Evolutionary conservation across 1,140 invertebrate species (phyloP).

Genomic region (Eumeta japonica): DNA sequence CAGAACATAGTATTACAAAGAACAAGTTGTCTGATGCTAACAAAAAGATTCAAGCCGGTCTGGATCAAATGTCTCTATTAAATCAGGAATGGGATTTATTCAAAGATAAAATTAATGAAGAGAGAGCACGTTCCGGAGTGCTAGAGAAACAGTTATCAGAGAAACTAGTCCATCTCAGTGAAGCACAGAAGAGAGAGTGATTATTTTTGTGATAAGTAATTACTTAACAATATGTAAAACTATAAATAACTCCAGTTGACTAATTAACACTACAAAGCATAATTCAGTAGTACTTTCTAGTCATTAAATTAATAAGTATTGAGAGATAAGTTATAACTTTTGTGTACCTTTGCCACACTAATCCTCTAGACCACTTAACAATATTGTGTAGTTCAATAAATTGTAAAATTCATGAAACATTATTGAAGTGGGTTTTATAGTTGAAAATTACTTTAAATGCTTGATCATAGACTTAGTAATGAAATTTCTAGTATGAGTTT

Average conservation of each 20-base stretch:
- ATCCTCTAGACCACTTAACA: too few relatives aligned
- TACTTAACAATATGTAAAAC: slow-evolving; percentile 25
- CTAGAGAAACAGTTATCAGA: slow-evolving; percentile 35
- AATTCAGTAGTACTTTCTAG: too few relatives aligned
- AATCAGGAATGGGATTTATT: slow-evolving; percentile 39
- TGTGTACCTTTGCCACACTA: neutral
- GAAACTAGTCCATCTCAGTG: slow-evolving; percentile 27
- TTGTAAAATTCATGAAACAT: too few relatives aligned
- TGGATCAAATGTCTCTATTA: slow-evolving; percentile 19
- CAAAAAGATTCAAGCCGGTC: slow-evolving; percentile 17
- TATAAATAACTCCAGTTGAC: too few relatives aligned
- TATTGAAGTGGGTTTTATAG: too few relatives aligned
- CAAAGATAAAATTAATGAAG: slow-evolving; percentile 55
- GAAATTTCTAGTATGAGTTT: too few relatives aligned
- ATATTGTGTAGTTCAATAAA: too few relatives aligned
- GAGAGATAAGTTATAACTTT: too few relatives aligned
- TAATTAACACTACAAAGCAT: too few relatives aligned
- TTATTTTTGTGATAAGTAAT: slow-evolving; percentile 7
- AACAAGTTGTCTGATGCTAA: slow-evolving; percentile 20
- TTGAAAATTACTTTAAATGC: too few relatives aligned
- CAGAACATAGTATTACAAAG: slow-evolving; percentile 28
- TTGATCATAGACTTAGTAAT: too few relatives aligned
- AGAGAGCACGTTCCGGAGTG: slow-evolving; percentile 27
- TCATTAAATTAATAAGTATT: too few relatives aligned
- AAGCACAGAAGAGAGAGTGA: slow-evolving; percentile 23